Base-by-base conservation (phyloP, 2,113 vertebrate genomes). In the Epinephelus fuscoguttatus region DNA sequence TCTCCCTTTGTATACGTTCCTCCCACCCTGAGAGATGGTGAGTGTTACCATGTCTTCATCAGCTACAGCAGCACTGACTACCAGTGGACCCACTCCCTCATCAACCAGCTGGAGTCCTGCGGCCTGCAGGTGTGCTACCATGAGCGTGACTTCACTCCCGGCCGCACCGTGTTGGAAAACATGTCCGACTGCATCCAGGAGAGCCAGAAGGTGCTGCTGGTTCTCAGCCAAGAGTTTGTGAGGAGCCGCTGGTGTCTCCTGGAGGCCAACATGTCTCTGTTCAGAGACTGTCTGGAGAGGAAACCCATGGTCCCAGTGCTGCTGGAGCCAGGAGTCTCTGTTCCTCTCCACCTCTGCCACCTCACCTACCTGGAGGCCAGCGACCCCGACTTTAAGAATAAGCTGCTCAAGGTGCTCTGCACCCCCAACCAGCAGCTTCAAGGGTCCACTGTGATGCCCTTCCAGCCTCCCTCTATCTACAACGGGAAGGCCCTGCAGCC, bases 181-280 rank as follows among this genome's bases (percentile, higher is more conserved):
- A 92, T 94, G 89, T 90, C 91, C 0, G 90, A 94, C 6, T 91
- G 90, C 85, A 94, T 95, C 81, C 93, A 92, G 61, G 85, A 88
- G 70, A 95, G 91, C 83, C 93, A 95, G 86, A 95, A 94, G 64
- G 91, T 94, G 67, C 71, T 94, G 68, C 89, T 94, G 78, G 87
- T 94, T 63, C 88, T 95, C 70, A 95, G 93, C 37, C 68, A 76
- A 33, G 95, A 93, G 84, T 95, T 94, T 15, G 90, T 95, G 68
- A 85, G 84, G 52, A 96, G 94, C 57, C 75, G 93, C 21, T 94
- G 93, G 91, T 95, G 92, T 80, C 92, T 94, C 60, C 87, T 94
- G 67, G 93, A 94, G 81, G 91, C 93, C 50, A 93, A 93, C 85
- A 89, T 94, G 64, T 93, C 91, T 9, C 45, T 95, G 63, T 94